phyloP scores from a whole-genome alignment of 2,113 vertebrate species.

The Carassius gibelio region DNA sequence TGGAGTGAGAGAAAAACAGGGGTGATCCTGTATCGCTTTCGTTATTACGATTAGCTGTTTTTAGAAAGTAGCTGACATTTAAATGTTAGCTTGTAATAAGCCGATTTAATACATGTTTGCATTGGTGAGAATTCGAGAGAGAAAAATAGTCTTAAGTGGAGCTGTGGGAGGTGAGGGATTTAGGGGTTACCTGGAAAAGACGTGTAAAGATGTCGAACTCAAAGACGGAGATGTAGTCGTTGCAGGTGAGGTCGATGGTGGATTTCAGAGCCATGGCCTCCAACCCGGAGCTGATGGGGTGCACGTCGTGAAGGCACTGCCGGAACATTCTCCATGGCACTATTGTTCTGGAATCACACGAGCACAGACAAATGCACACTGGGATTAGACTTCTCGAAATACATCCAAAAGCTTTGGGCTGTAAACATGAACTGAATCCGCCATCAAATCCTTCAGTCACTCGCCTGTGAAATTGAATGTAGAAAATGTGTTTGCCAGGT shows the following conservation, averaged over 20 bases:
- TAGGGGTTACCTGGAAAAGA: slow-evolving; percentile 91
- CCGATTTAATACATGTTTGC: too few species aligned
- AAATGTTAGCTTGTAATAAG: not conserved
- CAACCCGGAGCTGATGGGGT: slow-evolving; percentile 94
- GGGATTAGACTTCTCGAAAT: not conserved
- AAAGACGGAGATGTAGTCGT: slow-evolving; percentile 98
- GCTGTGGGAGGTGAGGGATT: not conserved
- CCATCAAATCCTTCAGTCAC: not conserved
- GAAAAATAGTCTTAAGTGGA: too few species aligned
- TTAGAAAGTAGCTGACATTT: slow-evolving; percentile 41
- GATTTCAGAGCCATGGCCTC: slow-evolving; percentile 99
- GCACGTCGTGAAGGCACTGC: slow-evolving; percentile 95
- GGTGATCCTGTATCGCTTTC: slow-evolving; percentile 54
- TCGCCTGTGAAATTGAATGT: not conserved
- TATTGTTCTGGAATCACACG: slow-evolving; percentile 80
- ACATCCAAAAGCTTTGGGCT: not conserved
- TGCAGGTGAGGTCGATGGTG: slow-evolving; percentile 97
- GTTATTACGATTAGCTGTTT: slow-evolving; percentile 1
- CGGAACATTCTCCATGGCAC: slow-evolving; percentile 96
- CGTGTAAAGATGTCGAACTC: slow-evolving; percentile 99
- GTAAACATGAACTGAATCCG: not conserved
- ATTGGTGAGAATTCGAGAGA: not conserved
- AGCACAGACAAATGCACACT: slow-evolving; percentile 3
- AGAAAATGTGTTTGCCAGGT: not conserved
- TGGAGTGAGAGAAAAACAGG: not conserved